Evolutionary conservation across 2,888 invertebrate genomes (phyloP).

Genomic region (Drosophila formosana): DNA sequence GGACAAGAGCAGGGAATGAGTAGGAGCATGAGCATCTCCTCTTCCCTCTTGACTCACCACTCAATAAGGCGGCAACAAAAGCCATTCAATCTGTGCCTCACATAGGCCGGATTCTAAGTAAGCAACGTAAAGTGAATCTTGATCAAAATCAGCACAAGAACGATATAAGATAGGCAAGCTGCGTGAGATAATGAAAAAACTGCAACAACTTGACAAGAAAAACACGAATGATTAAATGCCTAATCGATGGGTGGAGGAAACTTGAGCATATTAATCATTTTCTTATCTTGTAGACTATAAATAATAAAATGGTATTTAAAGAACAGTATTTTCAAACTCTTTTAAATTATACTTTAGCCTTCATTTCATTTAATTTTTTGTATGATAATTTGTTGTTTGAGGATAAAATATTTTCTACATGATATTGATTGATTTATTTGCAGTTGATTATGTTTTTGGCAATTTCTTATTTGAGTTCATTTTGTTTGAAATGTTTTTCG

Average conservation of each 20-base stretch:
- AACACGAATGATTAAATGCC: background rate
- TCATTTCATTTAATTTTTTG: too few relatives aligned
- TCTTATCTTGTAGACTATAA: too few relatives aligned
- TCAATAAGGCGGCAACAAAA: slow-evolving; percentile 2
- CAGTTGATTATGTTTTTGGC: too few relatives aligned
- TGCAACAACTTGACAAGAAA: background rate
- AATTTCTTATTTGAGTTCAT: background rate
- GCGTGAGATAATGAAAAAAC: background rate
- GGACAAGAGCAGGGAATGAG: slow-evolving; percentile 48
- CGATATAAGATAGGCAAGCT: background rate
- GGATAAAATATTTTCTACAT: too few relatives aligned
- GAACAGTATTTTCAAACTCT: too few relatives aligned
- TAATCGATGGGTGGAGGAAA: too few relatives aligned
- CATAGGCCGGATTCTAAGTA: background rate
- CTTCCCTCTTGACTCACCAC: background rate
- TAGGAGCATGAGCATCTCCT: background rate
- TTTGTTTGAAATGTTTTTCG: background rate
- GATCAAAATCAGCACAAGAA: background rate
- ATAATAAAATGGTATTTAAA: too few relatives aligned
- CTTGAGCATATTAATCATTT: too few relatives aligned
- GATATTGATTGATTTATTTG: too few relatives aligned
- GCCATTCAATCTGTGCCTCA: slow-evolving; percentile 22
- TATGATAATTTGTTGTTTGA: too few relatives aligned
- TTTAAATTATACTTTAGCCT: too few relatives aligned
- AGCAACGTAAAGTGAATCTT: slow-evolving; percentile 11